These are phyloP conservation scores for Muraenolepis orangiensis DNA, from an alignment of 2,797 vertebrate genomes.

Conservation along the genomic window DNA sequence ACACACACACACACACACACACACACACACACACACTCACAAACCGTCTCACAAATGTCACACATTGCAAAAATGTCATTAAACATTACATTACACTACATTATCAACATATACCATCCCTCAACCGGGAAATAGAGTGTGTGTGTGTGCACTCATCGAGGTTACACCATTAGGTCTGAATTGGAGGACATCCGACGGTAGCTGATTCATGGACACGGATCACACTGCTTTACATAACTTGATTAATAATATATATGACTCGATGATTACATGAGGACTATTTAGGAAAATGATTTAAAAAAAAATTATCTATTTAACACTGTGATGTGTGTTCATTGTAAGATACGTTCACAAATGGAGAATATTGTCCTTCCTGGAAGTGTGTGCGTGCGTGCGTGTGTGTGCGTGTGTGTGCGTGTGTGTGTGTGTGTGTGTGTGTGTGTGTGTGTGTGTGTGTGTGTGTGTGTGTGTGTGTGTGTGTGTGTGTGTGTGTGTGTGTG, in stretches of 20 bases:
- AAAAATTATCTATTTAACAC: too few relatives aligned
- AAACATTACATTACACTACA: too few relatives aligned
- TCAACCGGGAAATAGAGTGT: background rate
- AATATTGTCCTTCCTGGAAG: background rate
- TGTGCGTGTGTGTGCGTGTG: too few relatives aligned
- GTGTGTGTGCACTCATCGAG: background rate
- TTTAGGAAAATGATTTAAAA: background rate
- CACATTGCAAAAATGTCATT: background rate
- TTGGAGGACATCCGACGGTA: too few relatives aligned
- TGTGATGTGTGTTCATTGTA: background rate
- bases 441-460: background rate
- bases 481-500: background rate
- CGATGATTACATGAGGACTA: background rate
- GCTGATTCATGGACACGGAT: background rate
- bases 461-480: too few relatives aligned
- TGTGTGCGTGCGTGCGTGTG: too few relatives aligned
- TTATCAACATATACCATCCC: background rate
- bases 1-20: too few relatives aligned
- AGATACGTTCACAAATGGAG: background rate
- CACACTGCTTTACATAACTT: background rate
- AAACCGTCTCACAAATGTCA: background rate
- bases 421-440: too few relatives aligned
- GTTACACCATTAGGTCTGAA: too few relatives aligned
- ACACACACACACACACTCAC: background rate
- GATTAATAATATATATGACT: background rate